A percentile compares a stretch with the other conserved stretches of the same genome.
Evolutionary conservation across 2,888 invertebrate species (phyloP).

Genomic region (Cheilosia soror): DNA sequence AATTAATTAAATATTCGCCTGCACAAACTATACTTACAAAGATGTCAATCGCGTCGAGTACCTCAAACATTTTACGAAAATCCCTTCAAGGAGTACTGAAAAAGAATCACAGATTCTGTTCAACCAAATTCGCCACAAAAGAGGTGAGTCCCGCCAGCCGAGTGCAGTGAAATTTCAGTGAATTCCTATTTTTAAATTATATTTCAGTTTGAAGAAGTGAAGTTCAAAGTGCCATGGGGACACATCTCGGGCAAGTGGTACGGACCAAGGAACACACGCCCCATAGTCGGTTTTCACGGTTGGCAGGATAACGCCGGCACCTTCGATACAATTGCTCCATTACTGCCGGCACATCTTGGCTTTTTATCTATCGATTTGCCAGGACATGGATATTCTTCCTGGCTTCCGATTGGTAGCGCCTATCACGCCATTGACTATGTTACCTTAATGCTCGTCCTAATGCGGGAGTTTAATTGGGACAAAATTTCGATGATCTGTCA

Average conservation of each 20-base stretch:
- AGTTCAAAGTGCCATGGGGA: slow-evolving; percentile 89
- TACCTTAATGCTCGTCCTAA: slow-evolving; percentile 85
- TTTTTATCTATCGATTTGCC: slow-evolving; percentile 88
- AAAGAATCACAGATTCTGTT: neutral
- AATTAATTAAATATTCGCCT: neutral
- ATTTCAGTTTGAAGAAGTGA: slow-evolving; percentile 86
- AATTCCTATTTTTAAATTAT: too few species aligned
- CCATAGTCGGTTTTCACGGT: slow-evolving; percentile 89
- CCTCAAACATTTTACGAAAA: slow-evolving; percentile 19
- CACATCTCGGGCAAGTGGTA: slow-evolving; percentile 89
- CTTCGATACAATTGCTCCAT: slow-evolving; percentile 88
- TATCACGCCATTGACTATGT: slow-evolving; percentile 84
- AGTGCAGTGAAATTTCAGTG: neutral
- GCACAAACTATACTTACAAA: neutral
- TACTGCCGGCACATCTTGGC: slow-evolving; percentile 84
- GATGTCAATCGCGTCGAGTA: slow-evolving; percentile 9
- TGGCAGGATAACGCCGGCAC: slow-evolving; percentile 91
- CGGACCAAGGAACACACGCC: slow-evolving; percentile 87
- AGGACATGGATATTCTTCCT: slow-evolving; percentile 89
- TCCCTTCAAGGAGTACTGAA: slow-evolving; percentile 26
- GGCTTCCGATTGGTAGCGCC: slow-evolving; percentile 86
- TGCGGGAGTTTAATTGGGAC: slow-evolving; percentile 88
- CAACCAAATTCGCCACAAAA: neutral
- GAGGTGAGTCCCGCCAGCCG: neutral
- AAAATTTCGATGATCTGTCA: slow-evolving; percentile 88